Conservation (phyloP, 2,113 vertebrate genomes). For the Prochilodus magdalenae region DNA sequence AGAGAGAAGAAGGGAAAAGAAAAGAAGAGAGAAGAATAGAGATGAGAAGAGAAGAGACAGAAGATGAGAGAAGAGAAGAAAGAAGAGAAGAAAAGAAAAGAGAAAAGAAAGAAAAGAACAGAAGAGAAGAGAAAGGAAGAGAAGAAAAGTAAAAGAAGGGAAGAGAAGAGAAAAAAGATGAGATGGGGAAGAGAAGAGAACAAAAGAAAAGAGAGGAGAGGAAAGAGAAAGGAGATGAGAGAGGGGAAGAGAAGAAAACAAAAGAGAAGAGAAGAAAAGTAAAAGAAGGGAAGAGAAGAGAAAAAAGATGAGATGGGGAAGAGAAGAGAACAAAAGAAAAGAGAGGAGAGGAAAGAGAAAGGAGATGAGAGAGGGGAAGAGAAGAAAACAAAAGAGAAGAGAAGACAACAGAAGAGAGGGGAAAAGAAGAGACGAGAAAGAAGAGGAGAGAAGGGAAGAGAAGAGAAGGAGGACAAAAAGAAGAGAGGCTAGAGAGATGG, state of each 20-base stretch:
- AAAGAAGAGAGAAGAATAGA: not conserved
- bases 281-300: constrained; percentile 23
- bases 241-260: not conserved
- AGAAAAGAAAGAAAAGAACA: constrained; percentile 1
- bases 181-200: not conserved
- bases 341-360: constrained; percentile 1
- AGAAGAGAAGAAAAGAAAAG: too few species aligned
- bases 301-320: constrained; percentile 60
- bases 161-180: constrained; percentile 22
- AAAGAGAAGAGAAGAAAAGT: constrained; percentile 3
- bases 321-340: constrained; percentile 65
- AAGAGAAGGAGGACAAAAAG: constrained; percentile 2
- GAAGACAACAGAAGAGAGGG: constrained; percentile 59
- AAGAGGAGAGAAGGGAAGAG: constrained; percentile 19
- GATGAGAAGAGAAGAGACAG: constrained; percentile 3
- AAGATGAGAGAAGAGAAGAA: constrained; percentile 62
- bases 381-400: constrained; percentile 78
- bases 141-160: not conserved
- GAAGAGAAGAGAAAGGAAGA: constrained; percentile 30
- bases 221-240: not conserved
- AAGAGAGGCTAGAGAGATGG: constrained; percentile 5
- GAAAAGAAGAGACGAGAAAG: constrained; percentile 3
- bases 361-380: constrained; percentile 57
- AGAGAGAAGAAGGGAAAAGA: constrained; percentile 29
- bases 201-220: constrained; percentile 36